Evolutionary conservation across 2,797 vertebrate species (phyloP), one percentile per base, ranked within the genome.

Genomic region (Thripadectes ignobilis): DNA sequence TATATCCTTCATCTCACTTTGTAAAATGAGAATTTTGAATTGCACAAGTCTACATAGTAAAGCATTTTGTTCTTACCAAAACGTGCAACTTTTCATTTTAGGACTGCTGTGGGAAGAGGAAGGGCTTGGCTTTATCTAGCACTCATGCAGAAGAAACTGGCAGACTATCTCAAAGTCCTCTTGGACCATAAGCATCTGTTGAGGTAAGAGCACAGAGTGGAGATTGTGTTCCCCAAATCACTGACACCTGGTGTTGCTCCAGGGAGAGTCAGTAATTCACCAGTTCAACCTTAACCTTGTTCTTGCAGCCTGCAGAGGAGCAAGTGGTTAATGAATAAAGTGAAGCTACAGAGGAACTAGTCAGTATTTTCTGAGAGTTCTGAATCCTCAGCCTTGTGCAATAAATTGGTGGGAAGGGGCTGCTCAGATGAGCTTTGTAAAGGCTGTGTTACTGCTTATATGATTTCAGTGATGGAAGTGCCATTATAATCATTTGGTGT

Each of bases 141-240:
- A 4, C 98, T 99, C 45, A 99, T 99, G 99, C 99, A 99, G 96
- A 99, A 99, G 97, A 99, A 99, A 92, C 96, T 99, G 77, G 99
- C 99, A 1, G 99, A 99, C 96, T 99, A 99, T 77, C 98, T 99
- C 97, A 99, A 99, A 97, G 98, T 98, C 41, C 98, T 99, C 46
- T 97, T 99, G 97, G 99, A 99, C 94, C 98, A 98, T 85, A 99
- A 98, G 89, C 98, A 99, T 88, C 98, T 99, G 30, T 97, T 99
- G 92, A 98, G 98, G 99, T 85, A 95, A 84, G 15, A 41, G 12
- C 54, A 32, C 20, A 74, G 73, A 20, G 0, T 13, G 4, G 61
- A 32, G 11, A 4, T 39, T 34, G n/a, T 77, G 14, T 59, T 91
- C 32, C n/a, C 14, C 38, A 49, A 55, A 11, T n/a, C 41, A 12